Evolutionary conservation across 92 coral and sea anemone genomes (phyloP).

Genomic region (Blastomussa wellsi): DNA sequence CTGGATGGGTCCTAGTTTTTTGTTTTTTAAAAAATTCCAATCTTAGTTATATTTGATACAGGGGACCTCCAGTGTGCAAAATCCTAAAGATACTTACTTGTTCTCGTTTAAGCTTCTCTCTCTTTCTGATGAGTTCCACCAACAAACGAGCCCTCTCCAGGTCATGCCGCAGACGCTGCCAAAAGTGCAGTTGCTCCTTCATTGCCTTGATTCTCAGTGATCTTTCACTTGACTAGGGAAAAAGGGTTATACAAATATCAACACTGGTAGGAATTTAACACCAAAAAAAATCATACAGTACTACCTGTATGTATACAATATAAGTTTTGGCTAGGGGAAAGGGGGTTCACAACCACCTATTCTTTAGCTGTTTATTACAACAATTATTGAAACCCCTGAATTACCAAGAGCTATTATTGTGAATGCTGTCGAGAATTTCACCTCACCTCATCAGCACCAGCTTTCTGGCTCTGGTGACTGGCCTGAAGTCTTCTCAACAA

Average conservation of each 20-base stretch:
- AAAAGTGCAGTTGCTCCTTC: constrained; percentile 98
- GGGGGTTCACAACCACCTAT: no score
- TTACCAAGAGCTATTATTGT: not conserved
- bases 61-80: not conserved
- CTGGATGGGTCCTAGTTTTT: no score
- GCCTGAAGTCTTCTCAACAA: constrained; percentile 94
- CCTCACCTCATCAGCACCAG: constrained; percentile 87
- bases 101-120: constrained; percentile 96
- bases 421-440: not conserved
- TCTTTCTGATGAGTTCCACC: constrained; percentile 94
- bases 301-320: not conserved
- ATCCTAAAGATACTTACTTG: constrained; percentile 71
- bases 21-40: not conserved
- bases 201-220: constrained; percentile 96
- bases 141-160: constrained; percentile 94
- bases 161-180: constrained; percentile 99
- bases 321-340: no score
- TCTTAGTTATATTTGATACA: no score
- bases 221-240: constrained; percentile 78
- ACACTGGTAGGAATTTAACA: not conserved
- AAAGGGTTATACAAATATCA: not conserved
- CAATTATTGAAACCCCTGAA: not conserved
- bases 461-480: constrained; percentile 93
- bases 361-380: no score
- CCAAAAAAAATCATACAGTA: not conserved